A percentile compares a stretch with the other conserved stretches of the same genome.
Conservation (phyloP, 2,113 vertebrate genomes). For the Myrmecophaga tridactyla region DNA sequence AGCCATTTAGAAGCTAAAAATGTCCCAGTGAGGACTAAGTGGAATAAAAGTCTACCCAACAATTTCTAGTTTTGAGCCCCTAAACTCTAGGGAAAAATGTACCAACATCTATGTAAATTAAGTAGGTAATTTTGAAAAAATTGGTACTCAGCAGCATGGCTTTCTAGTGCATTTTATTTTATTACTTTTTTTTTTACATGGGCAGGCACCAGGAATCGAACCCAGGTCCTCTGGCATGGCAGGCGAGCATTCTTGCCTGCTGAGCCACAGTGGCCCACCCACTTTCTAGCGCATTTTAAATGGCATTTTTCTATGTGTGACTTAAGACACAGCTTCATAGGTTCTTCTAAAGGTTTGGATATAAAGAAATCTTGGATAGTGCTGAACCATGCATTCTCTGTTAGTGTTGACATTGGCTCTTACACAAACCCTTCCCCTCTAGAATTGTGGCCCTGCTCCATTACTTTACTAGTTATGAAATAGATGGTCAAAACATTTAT, state of each 20-base stretch:
- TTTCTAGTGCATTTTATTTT: not conserved
- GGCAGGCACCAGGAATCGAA: too few species aligned
- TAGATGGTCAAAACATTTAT: not conserved
- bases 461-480: not conserved
- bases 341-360: not conserved
- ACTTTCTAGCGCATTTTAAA: not conserved
- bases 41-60: not conserved
- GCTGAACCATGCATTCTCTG: not conserved
- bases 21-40: not conserved
- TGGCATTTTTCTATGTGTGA: not conserved
- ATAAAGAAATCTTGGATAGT: not conserved
- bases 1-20: not conserved
- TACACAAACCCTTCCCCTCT: not conserved
- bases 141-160: not conserved
- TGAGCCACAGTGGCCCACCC: too few species aligned
- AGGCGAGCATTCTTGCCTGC: too few species aligned
- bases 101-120: not conserved
- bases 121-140: not conserved
- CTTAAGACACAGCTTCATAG: not conserved
- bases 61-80: not conserved
- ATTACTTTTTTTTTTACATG: too few species aligned
- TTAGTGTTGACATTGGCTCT: not conserved
- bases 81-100: not conserved
- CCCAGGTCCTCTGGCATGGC: too few species aligned
- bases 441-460: not conserved